Conservation (phyloP, 2,888 invertebrate genomes). For the Cyclophora albipunctata region DNA sequence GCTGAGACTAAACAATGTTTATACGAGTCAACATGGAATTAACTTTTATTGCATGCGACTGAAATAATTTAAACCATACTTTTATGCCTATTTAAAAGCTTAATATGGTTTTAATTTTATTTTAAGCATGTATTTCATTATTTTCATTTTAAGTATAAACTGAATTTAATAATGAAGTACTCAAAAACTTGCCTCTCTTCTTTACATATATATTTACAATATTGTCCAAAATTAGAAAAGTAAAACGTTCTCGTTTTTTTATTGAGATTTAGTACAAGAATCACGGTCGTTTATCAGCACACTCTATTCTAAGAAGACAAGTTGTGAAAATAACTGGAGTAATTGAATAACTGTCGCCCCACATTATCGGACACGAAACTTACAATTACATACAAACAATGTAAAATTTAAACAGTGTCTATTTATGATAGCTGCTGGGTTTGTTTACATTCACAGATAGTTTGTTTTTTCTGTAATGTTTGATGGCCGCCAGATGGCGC, state of each 20-base stretch:
- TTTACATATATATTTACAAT: too few species aligned
- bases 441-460: constrained; percentile 65
- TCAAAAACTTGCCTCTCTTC: too few species aligned
- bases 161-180: too few species aligned
- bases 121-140: not conserved
- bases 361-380: too few species aligned
- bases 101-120: constrained; percentile 9
- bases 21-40: constrained; percentile 67
- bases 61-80: constrained; percentile 38
- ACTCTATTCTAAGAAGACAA: too few species aligned
- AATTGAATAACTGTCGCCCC: too few species aligned
- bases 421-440: constrained; percentile 48
- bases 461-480: constrained; percentile 64
- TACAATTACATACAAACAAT: constrained; percentile 25
- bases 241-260: too few species aligned
- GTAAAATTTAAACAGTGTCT: constrained; percentile 48
- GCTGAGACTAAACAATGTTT: constrained; percentile 74
- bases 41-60: constrained; percentile 63
- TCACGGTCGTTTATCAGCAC: too few species aligned
- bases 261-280: too few species aligned
- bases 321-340: too few species aligned
- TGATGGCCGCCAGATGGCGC: constrained; percentile 70
- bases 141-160: too few species aligned
- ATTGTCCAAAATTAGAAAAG: too few species aligned
- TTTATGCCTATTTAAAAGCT: constrained; percentile 21